Percentiles rank a stretch among this genome's conserved stretches.
Evolutionary conservation across 1,140 invertebrate species (phyloP).

Genomic region (Sitophilus oryzae): DNA sequence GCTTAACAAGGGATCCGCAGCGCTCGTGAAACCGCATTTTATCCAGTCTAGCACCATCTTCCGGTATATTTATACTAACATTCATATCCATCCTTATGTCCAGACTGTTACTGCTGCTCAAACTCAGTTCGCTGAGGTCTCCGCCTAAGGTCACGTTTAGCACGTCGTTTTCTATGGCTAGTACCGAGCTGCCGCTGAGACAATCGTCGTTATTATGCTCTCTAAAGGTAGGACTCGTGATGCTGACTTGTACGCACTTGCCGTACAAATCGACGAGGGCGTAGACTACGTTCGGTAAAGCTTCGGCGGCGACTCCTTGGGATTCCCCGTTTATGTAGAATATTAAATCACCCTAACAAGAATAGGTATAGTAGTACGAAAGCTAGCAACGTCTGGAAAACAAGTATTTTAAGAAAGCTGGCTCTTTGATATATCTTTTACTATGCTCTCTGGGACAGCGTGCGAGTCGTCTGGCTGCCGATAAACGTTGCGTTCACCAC

Average conservation of each 20-base stretch:
- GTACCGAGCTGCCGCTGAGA: constrained; percentile 42
- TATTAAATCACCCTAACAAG: constrained; percentile 67
- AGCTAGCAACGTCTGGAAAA: too few species aligned
- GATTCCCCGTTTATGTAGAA: constrained; percentile 87
- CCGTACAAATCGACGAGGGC: constrained; percentile 89
- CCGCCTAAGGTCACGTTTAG: constrained; percentile 43
- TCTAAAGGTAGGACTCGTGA: constrained; percentile 45
- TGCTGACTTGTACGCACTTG: constrained; percentile 83
- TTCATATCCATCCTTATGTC: constrained; percentile 45
- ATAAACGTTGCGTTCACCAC: too few species aligned
- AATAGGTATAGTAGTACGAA: too few species aligned
- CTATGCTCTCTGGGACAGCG: too few species aligned
- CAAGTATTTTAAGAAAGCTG: too few species aligned
- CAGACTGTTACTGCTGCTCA: constrained; percentile 44
- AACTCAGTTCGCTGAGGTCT: constrained; percentile 42
- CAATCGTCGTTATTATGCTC: constrained; percentile 45
- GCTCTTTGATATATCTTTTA: too few species aligned
- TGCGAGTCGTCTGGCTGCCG: too few species aligned
- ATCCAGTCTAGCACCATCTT: constrained; percentile 46
- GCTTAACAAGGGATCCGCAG: constrained; percentile 80
- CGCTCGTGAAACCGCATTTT: constrained; percentile 80
- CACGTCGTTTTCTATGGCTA: constrained; percentile 43
- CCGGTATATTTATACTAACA: constrained; percentile 40
- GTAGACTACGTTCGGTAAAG: constrained; percentile 70
- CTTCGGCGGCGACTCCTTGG: constrained; percentile 76